Evolutionary conservation across 1,140 invertebrate genomes (phyloP).

Genomic region (Halesus radiatus): DNA sequence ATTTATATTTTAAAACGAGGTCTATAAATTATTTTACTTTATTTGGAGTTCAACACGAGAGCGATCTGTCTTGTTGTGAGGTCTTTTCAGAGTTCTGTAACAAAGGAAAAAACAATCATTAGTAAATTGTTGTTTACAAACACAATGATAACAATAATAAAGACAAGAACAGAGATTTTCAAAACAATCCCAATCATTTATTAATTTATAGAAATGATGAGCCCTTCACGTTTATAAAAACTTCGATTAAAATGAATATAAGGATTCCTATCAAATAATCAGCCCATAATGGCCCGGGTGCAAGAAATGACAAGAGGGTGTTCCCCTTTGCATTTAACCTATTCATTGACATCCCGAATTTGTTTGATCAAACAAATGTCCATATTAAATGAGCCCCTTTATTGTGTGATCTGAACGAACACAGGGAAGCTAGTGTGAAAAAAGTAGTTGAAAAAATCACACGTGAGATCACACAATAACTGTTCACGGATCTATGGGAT

Average conservation of each 20-base stretch:
- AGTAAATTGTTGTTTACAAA: neutral
- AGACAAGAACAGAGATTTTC: no score
- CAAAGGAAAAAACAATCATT: slow-evolving; percentile 61
- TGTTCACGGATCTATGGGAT: slow-evolving; percentile 22
- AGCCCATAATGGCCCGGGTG: slow-evolving; percentile 11
- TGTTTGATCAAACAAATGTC: slow-evolving; percentile 48
- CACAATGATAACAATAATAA: neutral
- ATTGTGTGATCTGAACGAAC: slow-evolving; percentile 13
- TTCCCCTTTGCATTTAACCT: slow-evolving; percentile 38
- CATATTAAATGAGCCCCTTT: slow-evolving; percentile 40
- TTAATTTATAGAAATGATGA: neutral
- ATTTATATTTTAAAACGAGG: slow-evolving; percentile 44
- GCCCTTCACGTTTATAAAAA: neutral
- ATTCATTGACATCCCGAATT: slow-evolving; percentile 42
- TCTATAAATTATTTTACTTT: slow-evolving; percentile 44
- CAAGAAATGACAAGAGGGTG: slow-evolving; percentile 25
- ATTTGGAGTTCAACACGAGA: slow-evolving; percentile 62
- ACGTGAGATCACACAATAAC: slow-evolving; percentile 33
- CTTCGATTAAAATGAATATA: neutral
- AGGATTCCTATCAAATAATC: slow-evolving; percentile 12
- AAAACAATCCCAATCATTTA: no score
- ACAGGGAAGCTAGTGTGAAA: slow-evolving; percentile 27
- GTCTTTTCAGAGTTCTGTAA: slow-evolving; percentile 70
- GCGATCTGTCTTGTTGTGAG: slow-evolving; percentile 67
- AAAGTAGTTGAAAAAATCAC: slow-evolving; percentile 22